Base-by-base conservation (phyloP, 1,140 invertebrate genomes). In the Drosophila carrolli region DNA sequence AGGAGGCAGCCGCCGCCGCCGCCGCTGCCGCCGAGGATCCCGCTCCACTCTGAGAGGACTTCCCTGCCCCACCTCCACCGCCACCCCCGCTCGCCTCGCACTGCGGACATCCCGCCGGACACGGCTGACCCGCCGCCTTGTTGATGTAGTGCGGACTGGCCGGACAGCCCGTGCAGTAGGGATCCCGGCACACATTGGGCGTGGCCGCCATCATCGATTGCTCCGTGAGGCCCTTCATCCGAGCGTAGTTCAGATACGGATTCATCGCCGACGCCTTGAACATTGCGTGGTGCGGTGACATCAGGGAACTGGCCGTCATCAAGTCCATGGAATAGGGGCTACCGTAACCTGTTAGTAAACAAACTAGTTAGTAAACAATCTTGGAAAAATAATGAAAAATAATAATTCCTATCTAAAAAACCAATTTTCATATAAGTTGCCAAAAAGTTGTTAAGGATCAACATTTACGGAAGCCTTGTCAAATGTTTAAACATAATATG, bases 121-220 rank as follows among this genome's bases (percentile, higher is more conserved):
- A 98, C 4, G 95, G 94, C 41, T 94, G 94, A 5, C 94, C 94
- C 0, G 88, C 86, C 0, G 93, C 91, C 75, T 95, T 95, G 16
- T 93, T 93, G 29, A 96, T 93, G 54, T 96, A 93, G 90, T 97
- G 97, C 51, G 97, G 95, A 91, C 96, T 97, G 56, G 97, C 93
- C 66, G 97, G 97, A 91, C 97, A 98, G 46, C 97, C 97, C 0
- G 96, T 97, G 92, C 97, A 98, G 85, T 97, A 98, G 1, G 97
- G 97, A 92, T 98, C 97, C 41, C 97, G 93, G 92, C 97, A 98
- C 8, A 97, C 95, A 9, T 96, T 95, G 7, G 96, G 94, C 14
- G 95, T 53, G 91, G 53, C 93, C 91, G 16, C 93, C 94, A 91
- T 81, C 84, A 89, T 88, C 13, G 88, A 71, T 1, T 55, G 73